phyloP scores from a whole-genome alignment of 2,888 invertebrate genomes.

The Agrilus cyanescens region DNA sequence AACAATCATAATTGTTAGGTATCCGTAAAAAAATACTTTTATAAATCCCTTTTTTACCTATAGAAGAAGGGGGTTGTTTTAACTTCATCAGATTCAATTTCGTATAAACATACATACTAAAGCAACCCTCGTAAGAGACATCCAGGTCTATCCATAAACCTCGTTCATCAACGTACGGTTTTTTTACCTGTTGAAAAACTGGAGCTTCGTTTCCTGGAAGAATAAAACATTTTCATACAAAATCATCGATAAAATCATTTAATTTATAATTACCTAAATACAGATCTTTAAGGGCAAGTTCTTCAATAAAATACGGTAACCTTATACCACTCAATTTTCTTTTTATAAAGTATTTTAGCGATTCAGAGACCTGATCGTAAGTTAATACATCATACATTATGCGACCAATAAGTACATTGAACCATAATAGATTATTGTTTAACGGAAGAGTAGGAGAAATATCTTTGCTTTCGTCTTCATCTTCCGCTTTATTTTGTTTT shows the following conservation, averaged over 20 bases:
- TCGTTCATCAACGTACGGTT: conserved; percentile 62
- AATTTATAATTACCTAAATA: conserved; percentile 43
- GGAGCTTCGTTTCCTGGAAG: conserved; percentile 44
- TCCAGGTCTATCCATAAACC: conserved; percentile 86
- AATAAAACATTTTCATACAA: neutral
- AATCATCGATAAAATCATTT: neutral
- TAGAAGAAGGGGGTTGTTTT: conserved; percentile 27
- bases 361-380: conserved; percentile 54
- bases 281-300: conserved; percentile 62
- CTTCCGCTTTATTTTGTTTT: neutral
- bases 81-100: conserved; percentile 74
- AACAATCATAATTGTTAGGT: too few species aligned
- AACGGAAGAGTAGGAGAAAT: too few species aligned
- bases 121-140: conserved; percentile 64
- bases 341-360: conserved; percentile 69
- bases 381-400: conserved; percentile 74
- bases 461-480: too few species aligned
- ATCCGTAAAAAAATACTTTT: neutral
- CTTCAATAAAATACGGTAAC: conserved; percentile 81
- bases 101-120: conserved; percentile 74
- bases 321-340: conserved; percentile 76
- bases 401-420: conserved; percentile 68
- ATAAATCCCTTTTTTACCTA: too few species aligned
- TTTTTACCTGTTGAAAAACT: conserved; percentile 46
- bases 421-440: conserved; percentile 48